A percentile compares a stretch with the other conserved stretches of the same genome.
Evolutionary conservation across 2,888 invertebrate genomes (phyloP).

Genomic region (Isoperla grammatica): DNA sequence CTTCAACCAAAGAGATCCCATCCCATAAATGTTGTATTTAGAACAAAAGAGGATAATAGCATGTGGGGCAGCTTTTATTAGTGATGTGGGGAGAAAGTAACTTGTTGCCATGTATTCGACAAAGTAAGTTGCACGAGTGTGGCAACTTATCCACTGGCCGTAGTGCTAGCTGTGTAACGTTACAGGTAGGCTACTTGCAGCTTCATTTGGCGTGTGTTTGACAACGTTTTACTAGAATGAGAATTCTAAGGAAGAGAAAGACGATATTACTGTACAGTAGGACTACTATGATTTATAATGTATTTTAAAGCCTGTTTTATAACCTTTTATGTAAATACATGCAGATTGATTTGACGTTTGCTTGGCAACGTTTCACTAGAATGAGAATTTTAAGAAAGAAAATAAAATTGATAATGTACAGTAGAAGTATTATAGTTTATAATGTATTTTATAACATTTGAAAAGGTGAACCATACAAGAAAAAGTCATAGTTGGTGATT

Average conservation of each 20-base stretch:
- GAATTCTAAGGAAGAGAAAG: neutral
- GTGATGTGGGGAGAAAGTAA: too few species aligned
- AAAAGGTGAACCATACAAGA: too few species aligned
- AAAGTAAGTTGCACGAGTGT: too few species aligned
- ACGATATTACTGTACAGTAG: neutral
- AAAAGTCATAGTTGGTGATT: neutral
- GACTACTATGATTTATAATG: neutral
- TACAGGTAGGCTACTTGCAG: neutral
- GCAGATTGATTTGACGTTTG: too few species aligned
- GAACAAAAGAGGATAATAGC: neutral
- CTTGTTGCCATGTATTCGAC: too few species aligned
- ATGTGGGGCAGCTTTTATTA: too few species aligned
- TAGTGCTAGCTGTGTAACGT: too few species aligned
- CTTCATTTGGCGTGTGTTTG: neutral
- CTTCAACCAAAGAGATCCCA: constrained; percentile 26
- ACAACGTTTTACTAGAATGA: neutral
- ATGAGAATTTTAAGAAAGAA: neutral
- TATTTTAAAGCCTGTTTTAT: neutral
- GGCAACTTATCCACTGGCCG: too few species aligned
- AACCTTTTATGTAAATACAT: too few species aligned
- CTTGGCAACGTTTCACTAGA: neutral
- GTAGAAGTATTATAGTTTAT: neutral
- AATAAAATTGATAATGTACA: neutral
- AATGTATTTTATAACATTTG: neutral
- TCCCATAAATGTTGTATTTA: constrained; percentile 6